phyloP scores from a whole-genome alignment of 2,888 invertebrate species.

The Eumerus sabulonum region DNA sequence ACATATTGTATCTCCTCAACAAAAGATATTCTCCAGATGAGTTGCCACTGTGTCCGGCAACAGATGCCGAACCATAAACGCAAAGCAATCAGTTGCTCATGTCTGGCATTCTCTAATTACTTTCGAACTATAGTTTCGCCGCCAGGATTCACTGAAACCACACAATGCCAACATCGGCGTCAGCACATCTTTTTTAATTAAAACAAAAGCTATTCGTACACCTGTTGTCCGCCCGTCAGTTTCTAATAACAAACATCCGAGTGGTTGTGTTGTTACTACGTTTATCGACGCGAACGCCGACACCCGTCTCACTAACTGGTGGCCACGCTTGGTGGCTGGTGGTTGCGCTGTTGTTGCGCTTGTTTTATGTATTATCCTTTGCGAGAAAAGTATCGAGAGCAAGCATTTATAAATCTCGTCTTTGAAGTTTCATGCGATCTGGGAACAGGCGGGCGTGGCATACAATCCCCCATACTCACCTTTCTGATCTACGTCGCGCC shows the following conservation, averaged over 20 bases:
- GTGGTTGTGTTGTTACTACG: too few relatives aligned
- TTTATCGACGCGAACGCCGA: conserved; percentile 3
- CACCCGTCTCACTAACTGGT: background rate
- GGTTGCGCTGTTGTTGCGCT: conserved; percentile 49
- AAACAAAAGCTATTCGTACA: conserved; percentile 59
- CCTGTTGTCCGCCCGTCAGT: conserved; percentile 63
- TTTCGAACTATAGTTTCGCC: conserved; percentile 45
- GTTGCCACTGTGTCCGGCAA: conserved; percentile 4
- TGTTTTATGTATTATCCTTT: conserved; percentile 64
- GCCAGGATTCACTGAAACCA: conserved; percentile 19
- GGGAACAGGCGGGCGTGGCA: conserved; percentile 17
- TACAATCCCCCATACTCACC: conserved; percentile 10
- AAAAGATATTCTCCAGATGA: too few relatives aligned
- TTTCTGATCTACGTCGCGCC: too few relatives aligned
- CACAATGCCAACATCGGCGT: too few relatives aligned
- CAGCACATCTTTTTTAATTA: conserved; percentile 62
- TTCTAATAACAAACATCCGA: conserved; percentile 46
- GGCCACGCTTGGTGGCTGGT: background rate
- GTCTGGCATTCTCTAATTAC: conserved; percentile 64
- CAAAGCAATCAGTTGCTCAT: conserved; percentile 56
- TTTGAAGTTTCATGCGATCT: conserved; percentile 52
- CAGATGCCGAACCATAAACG: conserved; percentile 52
- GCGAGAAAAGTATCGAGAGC: conserved; percentile 59
- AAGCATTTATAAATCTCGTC: conserved; percentile 66
- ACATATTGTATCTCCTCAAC: too few relatives aligned